Evolutionary conservation across 1,140 invertebrate genomes (phyloP).

Genomic region (Diabrotica virgifera): DNA sequence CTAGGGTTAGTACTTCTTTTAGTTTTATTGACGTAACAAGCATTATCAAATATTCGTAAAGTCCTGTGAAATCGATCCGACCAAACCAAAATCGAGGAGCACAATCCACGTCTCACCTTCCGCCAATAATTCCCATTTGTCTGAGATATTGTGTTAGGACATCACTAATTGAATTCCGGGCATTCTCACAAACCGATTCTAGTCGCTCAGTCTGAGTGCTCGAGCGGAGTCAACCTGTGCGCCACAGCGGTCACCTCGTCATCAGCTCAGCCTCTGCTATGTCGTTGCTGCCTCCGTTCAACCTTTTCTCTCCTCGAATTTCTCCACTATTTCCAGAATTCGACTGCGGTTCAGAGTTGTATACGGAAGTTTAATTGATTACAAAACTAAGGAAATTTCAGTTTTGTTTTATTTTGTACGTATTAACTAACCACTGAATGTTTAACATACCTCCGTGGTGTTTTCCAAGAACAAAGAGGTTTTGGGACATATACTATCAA

Average conservation of each 20-base stretch:
- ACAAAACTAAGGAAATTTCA: neutral
- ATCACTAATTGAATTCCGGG: slow-evolving; percentile 21
- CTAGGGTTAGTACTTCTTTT: no score
- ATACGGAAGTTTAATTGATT: slow-evolving; percentile 1
- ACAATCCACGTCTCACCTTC: slow-evolving; percentile 10
- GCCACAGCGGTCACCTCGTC: slow-evolving; percentile 16
- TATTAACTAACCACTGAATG: no score
- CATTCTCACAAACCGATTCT: slow-evolving; percentile 6
- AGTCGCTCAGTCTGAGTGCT: neutral
- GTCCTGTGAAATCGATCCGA: neutral
- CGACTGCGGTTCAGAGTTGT: neutral
- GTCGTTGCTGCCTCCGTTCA: neutral
- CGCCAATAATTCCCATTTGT: slow-evolving; percentile 17
- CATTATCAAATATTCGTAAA: no score
- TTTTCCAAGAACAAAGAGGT: no score
- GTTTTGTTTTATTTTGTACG: no score
- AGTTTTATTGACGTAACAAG: no score
- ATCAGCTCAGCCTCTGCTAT: neutral
- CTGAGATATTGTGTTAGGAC: slow-evolving; percentile 22
- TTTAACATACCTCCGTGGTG: no score
- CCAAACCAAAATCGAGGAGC: slow-evolving; percentile 5
- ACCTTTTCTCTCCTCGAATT: neutral
- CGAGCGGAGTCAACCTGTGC: slow-evolving; percentile 13
- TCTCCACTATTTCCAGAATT: neutral
- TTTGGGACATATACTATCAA: no score